Percentiles rank a stretch among this genome's conserved stretches.
Evolutionary conservation across 64 coral and sea anemone genomes (phyloP).

Genomic region (Stylophora pistillata): DNA sequence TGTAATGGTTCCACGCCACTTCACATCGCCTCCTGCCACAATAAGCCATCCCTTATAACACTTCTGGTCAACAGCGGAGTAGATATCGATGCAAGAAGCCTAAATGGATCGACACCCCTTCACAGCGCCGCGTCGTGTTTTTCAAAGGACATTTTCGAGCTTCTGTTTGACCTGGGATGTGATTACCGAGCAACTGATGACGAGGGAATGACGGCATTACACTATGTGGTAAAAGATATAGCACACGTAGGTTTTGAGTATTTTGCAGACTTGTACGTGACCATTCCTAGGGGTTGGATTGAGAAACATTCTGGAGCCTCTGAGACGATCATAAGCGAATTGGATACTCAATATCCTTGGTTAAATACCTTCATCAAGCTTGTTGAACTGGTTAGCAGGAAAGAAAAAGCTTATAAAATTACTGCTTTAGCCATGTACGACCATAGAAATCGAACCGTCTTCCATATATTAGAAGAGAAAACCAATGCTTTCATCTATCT

Average conservation of each 20-base stretch:
- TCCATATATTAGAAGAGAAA: neutral
- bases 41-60: neutral
- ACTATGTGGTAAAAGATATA: conserved; percentile 52
- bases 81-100: conserved; percentile 22
- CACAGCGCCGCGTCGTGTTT: conserved; percentile 59
- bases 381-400: neutral
- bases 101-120: conserved; percentile 61
- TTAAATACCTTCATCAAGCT: neutral
- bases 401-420: no score
- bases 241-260: neutral
- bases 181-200: conserved; percentile 10
- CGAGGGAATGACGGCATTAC: conserved; percentile 47
- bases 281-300: conserved; percentile 43
- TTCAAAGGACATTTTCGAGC: conserved; percentile 5
- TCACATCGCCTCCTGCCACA: conserved; percentile 67
- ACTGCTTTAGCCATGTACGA: neutral
- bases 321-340: neutral
- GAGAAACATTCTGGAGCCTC: neutral
- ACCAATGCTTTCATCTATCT: neutral
- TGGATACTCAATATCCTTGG: conserved; percentile 5
- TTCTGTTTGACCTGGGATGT: conserved; percentile 46
- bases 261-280: conserved; percentile 71
- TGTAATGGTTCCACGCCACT: conserved; percentile 52
- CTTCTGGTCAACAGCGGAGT: conserved; percentile 19
- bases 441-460: neutral